Base-by-base conservation (phyloP, 2,888 invertebrate species). In the Xestobium rufovillosum region DNA sequence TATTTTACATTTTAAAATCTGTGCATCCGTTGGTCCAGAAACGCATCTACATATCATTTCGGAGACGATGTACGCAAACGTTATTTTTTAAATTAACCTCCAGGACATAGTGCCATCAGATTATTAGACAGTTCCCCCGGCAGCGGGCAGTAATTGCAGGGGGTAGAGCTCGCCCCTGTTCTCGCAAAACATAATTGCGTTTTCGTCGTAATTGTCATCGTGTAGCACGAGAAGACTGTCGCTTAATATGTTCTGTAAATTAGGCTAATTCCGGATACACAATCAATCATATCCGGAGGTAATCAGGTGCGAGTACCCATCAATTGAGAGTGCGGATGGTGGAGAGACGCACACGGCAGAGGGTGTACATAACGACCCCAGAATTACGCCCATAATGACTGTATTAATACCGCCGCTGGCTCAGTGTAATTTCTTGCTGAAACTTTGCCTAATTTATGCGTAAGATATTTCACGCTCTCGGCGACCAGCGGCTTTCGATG, bases 361-460 rank as follows among this genome's bases (percentile, higher is more conserved):
- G 26, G 8, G 10, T 27, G 36, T 17, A 28, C 23, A 36, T 49
- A 53, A 51, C 50, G 48, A 51, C 49, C 48, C 48, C 40, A 43
- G 50, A 52, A 55, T 52, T 55, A 55, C 53, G 45, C 45, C 49
- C 52, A 52, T 59, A 61, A 61, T 60, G 59, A 60, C 59, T 60
- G 57, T 60, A 59, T 60, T 60, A 60, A 59, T 60, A 58, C 48
- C 45, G 47, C 57, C 55, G 49, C 49, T 46, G 57, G 59, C 57
- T 52, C 49, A 52, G 48, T 49, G 55, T 61, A 60, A 61, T 62
- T 63, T 63, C 63, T 63, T 63, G 61, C 57, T 52, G 54, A 58
- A 63, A 63, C 60, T 62, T 62, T 52, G 52, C 47, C 49, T 61
- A 63, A 63, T 63, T 62, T 63, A 63, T 63, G 63, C 63, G 60